Evolutionary conservation across 2,113 vertebrate species (phyloP).

Genomic region (Mustelus asterias): DNA sequence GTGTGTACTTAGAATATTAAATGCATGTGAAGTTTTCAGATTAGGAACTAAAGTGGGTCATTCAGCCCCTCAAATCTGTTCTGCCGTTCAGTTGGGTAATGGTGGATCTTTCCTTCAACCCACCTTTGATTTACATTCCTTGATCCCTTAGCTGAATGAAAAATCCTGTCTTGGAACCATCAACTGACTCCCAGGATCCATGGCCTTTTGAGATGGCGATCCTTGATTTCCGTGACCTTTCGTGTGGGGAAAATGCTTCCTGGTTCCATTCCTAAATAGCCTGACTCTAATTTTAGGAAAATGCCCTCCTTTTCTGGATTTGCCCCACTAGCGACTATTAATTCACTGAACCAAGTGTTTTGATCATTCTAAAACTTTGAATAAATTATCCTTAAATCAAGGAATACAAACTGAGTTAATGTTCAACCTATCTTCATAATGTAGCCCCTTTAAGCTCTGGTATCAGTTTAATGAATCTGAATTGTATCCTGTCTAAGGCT

Average conservation of each 20-base stretch:
- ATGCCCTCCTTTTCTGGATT: neutral
- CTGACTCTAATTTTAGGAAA: neutral
- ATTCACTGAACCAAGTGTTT: neutral
- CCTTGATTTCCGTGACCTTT: neutral
- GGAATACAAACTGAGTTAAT: neutral
- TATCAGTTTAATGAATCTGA: neutral
- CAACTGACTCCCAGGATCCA: neutral
- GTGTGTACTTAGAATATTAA: neutral
- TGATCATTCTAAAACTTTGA: neutral
- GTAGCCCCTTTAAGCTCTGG: neutral
- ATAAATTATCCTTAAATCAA: neutral
- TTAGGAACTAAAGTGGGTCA: neutral
- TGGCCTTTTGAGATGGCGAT: neutral
- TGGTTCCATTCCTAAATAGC: neutral
- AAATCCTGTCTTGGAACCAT: neutral
- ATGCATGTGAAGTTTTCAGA: neutral
- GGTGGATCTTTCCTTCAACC: neutral
- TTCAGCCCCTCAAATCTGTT: neutral
- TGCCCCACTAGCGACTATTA: neutral
- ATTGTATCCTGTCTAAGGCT: neutral
- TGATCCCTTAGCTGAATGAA: neutral
- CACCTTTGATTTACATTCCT: neutral
- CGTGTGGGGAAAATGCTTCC: neutral
- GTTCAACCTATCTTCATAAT: neutral
- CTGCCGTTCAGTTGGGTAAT: neutral